A percentile compares a stretch with the other conserved stretches of the same genome.
Conservation (phyloP, 2,797 vertebrate species). For the Protonibea diacanthus region DNA sequence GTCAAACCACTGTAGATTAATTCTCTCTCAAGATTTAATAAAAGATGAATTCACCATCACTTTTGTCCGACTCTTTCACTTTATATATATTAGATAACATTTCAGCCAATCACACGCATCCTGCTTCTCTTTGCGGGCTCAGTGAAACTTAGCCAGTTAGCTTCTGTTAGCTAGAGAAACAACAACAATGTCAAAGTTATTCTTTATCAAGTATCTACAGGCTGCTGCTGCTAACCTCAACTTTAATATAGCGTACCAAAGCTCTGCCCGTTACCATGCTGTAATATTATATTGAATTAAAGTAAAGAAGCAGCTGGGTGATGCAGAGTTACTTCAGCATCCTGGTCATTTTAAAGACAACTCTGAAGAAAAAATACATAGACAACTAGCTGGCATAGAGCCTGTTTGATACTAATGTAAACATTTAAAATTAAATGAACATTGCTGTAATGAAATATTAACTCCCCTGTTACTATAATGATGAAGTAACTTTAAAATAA, state of each 20-base stretch:
- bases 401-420: neutral
- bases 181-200: neutral
- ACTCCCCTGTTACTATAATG: neutral
- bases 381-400: neutral
- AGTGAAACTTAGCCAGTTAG: neutral
- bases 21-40: constrained; percentile 73
- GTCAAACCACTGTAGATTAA: constrained; percentile 66
- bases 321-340: neutral
- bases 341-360: neutral
- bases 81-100: neutral
- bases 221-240: neutral
- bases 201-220: neutral
- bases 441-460: neutral
- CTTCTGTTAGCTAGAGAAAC: neutral
- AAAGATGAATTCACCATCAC: constrained; percentile 59
- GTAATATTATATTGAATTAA: neutral
- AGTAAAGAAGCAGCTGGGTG: neutral
- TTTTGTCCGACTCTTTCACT: neutral
- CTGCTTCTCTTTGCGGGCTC: neutral
- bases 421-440: neutral
- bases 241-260: neutral
- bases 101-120: neutral
- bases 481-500: neutral
- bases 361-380: neutral
- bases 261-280: no score